A percentile compares a stretch with the other conserved stretches of the same genome.
phyloP scores from a whole-genome alignment of 2,113 vertebrate genomes.

The Triplophysa siluroides region DNA sequence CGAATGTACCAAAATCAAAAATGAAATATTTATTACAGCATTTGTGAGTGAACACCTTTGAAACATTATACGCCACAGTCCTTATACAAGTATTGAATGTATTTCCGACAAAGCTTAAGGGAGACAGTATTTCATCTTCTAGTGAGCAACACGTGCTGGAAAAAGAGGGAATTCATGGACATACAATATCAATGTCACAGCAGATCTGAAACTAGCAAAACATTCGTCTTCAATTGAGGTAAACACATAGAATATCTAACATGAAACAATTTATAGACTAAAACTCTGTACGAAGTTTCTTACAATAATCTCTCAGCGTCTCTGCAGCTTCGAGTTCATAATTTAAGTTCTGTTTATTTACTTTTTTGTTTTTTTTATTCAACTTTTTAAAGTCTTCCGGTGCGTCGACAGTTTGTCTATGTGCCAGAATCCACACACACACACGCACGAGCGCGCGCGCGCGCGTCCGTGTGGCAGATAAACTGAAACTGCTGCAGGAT shows the following conservation, averaged over 20 bases:
- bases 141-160: constrained; percentile 99
- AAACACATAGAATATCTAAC: constrained; percentile 99
- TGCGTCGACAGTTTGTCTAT: constrained; percentile 81
- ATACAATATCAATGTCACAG: constrained; percentile 99
- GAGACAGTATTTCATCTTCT: constrained; percentile 99
- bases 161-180: constrained; percentile 99
- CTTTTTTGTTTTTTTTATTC: constrained; percentile 24
- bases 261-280: constrained; percentile 99
- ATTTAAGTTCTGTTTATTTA: constrained; percentile 75
- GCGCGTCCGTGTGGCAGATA: constrained; percentile 70
- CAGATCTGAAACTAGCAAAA: constrained; percentile 99
- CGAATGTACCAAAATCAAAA: constrained; percentile 99
- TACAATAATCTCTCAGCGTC: constrained; percentile 98
- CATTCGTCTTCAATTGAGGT: constrained; percentile 99
- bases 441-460: constrained; percentile 72
- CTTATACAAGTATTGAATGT: constrained; percentile 99
- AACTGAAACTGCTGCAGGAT: constrained; percentile 84
- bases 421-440: constrained; percentile 62
- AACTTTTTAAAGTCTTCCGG: constrained; percentile 73
- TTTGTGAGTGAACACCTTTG: constrained; percentile 99
- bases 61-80: constrained; percentile 99
- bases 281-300: constrained; percentile 99
- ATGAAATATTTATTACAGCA: constrained; percentile 99
- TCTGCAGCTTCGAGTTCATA: constrained; percentile 81
- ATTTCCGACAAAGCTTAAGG: constrained; percentile 99